phyloP scores from a whole-genome alignment of 2,888 invertebrate species.

The Acronicta psi region DNA sequence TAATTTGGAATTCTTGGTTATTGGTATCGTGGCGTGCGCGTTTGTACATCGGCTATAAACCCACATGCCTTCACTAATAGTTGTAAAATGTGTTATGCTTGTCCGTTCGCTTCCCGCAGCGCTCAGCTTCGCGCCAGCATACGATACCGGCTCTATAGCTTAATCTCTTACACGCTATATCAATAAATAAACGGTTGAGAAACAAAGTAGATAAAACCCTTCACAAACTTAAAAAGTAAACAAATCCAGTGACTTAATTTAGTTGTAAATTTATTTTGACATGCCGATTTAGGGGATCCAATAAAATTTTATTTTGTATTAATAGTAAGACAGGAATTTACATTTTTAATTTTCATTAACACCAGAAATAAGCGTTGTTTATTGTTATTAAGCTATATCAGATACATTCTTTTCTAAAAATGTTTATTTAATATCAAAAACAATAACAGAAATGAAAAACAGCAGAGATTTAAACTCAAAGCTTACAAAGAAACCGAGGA shows the following conservation, averaged over 20 bases:
- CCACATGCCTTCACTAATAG: conserved; percentile 73
- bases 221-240: conserved; percentile 49
- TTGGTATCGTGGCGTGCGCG: conserved; percentile 63
- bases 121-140: conserved; percentile 78
- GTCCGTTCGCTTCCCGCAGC: conserved; percentile 77
- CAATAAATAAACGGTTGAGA: conserved; percentile 81
- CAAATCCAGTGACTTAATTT: conserved; percentile 48
- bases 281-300: conserved; percentile 24
- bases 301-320: conserved; percentile 29
- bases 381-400: not conserved
- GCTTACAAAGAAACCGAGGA: conserved; percentile 24
- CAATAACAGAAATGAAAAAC: conserved; percentile 13
- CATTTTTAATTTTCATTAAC: conserved; percentile 22
- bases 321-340: conserved; percentile 21
- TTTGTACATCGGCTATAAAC: conserved; percentile 61
- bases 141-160: conserved; percentile 81
- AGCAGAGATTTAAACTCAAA: conserved; percentile 9
- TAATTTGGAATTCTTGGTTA: conserved; percentile 55
- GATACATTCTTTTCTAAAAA: not conserved
- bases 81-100: conserved; percentile 81
- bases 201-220: conserved; percentile 70
- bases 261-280: conserved; percentile 43
- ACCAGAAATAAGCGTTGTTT: not conserved
- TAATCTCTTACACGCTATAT: conserved; percentile 83
- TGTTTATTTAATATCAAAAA: conserved; percentile 9